Percentiles rank a stretch among this genome's conserved stretches.
phyloP scores from a whole-genome alignment of 2,113 vertebrate species.

The Abramis brama region DNA sequence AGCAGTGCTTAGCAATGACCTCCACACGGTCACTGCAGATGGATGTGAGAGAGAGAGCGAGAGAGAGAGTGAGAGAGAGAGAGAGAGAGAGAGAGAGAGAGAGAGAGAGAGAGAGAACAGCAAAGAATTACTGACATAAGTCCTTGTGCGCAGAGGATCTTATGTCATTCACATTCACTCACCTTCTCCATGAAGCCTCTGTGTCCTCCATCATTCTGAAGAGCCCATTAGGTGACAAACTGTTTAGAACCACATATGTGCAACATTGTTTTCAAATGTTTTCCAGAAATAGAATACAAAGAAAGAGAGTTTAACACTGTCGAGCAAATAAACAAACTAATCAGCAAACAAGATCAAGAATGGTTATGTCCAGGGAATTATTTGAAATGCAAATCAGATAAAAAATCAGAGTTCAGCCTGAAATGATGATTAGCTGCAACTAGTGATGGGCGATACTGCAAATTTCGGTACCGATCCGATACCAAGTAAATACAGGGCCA shows the following conservation, averaged over 20 bases:
- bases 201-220: constrained; percentile 10
- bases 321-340: neutral
- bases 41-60: neutral
- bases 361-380: neutral
- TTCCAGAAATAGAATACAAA: neutral
- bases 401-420: neutral
- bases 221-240: constrained; percentile 32
- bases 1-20: constrained; percentile 40
- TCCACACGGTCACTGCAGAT: constrained; percentile 34
- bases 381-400: neutral
- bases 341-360: neutral
- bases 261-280: neutral
- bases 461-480: too few relatives aligned
- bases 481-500: too few relatives aligned
- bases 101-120: neutral
- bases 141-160: neutral
- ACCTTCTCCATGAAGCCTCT: constrained; percentile 9
- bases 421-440: neutral
- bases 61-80: neutral
- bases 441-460: too few relatives aligned
- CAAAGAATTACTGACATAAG: neutral
- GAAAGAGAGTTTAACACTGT: neutral
- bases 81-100: neutral
- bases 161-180: neutral
- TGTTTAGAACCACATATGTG: neutral